Evolutionary conservation across 1,140 invertebrate genomes (phyloP), one percentile per base, ranked within the genome.

Genomic region (Lepidostoma basale): DNA sequence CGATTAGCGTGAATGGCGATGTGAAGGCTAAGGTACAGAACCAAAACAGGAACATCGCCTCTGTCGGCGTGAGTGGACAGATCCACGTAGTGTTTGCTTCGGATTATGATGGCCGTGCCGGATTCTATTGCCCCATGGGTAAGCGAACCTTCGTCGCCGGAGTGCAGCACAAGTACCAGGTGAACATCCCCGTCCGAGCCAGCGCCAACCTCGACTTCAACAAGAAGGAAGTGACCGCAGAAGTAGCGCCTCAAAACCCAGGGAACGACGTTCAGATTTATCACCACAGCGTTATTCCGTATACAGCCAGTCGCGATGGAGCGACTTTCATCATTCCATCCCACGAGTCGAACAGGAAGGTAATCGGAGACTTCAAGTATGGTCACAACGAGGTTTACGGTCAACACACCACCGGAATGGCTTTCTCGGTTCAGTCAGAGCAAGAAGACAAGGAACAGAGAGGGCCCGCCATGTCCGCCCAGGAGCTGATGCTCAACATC

Each of bases 81-180:
- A 45, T 87, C 1, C 73, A 81, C 9, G 26, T 84, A 6, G 76
- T 84, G 12, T 79, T 78, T 62, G 80, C 83, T 20, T 74, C 75
- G 42, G 86, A 86, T 64, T 67, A 80, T 18, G 84, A 87, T 69
- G 84, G 83, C 28, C 84, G 82, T 72, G 75, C 89, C 72, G 85
- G 88, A 20, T 90, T 90, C 74, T 75, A 88, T 30, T 77, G 86
- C 69, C 82, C 85, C 62, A 47, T 90, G 0, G 88, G 89, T 80
- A 85, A 84, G 14, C 76, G 80, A 8, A 12, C 88, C 3, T 87
- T 88, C 64, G 75, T 82, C 16, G 81, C 85, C 23, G 89, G 88
- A 70, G 74, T 86, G 4, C 84, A 89, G 22, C 84, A 77, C 62
- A 86, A 86, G 69, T 18, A 83, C 0, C 86, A 89, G 67, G 0